phyloP scores from a whole-genome alignment of 2,113 vertebrate genomes.

The Otis tarda region DNA sequence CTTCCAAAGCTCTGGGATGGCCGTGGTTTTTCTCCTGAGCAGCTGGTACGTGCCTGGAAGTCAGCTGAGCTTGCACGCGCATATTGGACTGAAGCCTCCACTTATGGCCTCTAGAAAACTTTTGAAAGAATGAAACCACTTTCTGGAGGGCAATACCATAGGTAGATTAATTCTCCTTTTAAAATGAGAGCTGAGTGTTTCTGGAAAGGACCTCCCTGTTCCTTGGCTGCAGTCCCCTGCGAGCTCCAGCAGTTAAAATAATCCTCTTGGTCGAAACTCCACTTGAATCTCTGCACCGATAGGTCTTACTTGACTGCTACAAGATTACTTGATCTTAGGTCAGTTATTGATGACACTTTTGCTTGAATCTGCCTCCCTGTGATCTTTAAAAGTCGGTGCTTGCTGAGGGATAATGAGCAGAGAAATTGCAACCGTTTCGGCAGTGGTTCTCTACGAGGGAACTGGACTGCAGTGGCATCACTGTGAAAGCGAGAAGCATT shows the following conservation, averaged over 20 bases:
- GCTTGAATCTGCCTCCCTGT: not conserved
- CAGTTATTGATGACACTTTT: not conserved
- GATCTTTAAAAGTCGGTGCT: not conserved
- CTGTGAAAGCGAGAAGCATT: not conserved
- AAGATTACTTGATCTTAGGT: not conserved
- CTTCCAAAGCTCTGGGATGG: fast-evolving
- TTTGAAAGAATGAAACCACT: fast-evolving
- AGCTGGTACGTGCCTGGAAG: fast-evolving
- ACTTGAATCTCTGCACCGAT: fast-evolving
- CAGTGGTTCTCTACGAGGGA: not conserved
- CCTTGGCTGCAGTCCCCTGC: fast-evolving
- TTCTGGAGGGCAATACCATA: fast-evolving
- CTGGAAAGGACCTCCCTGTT: fast-evolving
- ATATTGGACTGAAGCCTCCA: fast-evolving
- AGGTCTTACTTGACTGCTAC: not conserved
- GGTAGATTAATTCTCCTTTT: not conserved
- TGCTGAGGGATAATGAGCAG: fast-evolving
- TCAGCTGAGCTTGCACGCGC: fast-evolving
- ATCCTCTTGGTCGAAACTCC: not conserved
- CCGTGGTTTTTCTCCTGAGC: fast-evolving
- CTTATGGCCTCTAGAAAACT: not conserved
- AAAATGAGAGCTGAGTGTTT: not conserved
- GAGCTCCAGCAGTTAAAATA: not conserved
- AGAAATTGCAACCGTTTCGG: fast-evolving
- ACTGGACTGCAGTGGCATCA: not conserved